Percentiles rank a stretch among this genome's conserved stretches.
Evolutionary conservation across 2,888 invertebrate genomes (phyloP).

Genomic region (Rhagonycha fulva): DNA sequence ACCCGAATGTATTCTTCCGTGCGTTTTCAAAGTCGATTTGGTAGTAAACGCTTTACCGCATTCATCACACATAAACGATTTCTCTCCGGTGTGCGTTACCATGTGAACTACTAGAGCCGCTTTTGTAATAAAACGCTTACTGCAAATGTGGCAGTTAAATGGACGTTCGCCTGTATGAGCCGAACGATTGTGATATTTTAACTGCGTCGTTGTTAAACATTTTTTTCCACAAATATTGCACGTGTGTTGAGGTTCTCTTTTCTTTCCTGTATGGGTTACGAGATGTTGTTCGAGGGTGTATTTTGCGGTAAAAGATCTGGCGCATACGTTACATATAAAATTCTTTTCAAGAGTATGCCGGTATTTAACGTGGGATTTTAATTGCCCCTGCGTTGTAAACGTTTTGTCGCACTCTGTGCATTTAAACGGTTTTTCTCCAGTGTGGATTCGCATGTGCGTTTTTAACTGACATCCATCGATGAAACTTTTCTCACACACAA

Average conservation of each 20-base stretch:
- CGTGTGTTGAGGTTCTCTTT: slow-evolving; percentile 24
- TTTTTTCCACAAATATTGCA: slow-evolving; percentile 28
- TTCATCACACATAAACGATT: slow-evolving; percentile 22
- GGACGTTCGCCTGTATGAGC: slow-evolving; percentile 32
- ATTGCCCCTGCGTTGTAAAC: slow-evolving; percentile 29
- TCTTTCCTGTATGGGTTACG: slow-evolving; percentile 29
- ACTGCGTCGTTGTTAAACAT: slow-evolving; percentile 30
- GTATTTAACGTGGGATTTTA: slow-evolving; percentile 31
- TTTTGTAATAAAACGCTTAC: slow-evolving; percentile 25
- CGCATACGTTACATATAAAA: slow-evolving; percentile 30
- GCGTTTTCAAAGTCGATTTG: slow-evolving; percentile 27
- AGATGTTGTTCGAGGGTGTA: slow-evolving; percentile 31
- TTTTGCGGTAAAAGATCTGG: slow-evolving; percentile 30
- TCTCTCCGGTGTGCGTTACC: slow-evolving; percentile 26
- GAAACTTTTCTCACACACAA: slow-evolving; percentile 23
- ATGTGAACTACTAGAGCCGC: slow-evolving; percentile 23
- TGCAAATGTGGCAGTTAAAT: slow-evolving; percentile 23
- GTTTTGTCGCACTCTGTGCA: slow-evolving; percentile 26
- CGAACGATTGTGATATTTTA: slow-evolving; percentile 27
- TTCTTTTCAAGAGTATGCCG: slow-evolving; percentile 30
- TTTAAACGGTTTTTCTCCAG: slow-evolving; percentile 29
- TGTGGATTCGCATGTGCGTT: slow-evolving; percentile 28
- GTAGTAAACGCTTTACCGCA: slow-evolving; percentile 29
- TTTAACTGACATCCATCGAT: slow-evolving; percentile 24
- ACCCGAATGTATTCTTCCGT: slow-evolving; percentile 22